Conservation (phyloP, 2,888 invertebrate species). For the Sericinus montela region DNA sequence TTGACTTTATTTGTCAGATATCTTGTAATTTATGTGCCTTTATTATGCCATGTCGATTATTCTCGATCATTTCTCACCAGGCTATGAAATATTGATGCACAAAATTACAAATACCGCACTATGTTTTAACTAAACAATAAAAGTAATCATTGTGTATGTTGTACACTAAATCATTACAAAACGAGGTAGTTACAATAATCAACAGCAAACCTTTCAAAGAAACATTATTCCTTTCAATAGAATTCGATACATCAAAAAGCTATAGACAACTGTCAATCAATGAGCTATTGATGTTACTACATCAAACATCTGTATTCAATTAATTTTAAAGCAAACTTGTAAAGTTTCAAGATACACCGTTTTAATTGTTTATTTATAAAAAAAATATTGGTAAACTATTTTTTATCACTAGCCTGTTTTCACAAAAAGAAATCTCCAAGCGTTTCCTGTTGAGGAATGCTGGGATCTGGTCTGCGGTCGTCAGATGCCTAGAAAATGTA, state of each 20-base stretch:
- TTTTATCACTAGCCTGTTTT: no score
- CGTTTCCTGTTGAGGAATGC: no score
- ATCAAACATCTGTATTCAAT: neutral
- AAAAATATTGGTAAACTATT: no score
- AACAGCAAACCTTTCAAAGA: neutral
- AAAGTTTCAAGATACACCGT: neutral
- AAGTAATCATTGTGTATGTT: no score
- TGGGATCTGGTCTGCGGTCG: no score
- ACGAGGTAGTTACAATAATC: constrained; percentile 8
- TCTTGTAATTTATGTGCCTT: constrained; percentile 15
- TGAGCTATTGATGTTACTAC: constrained; percentile 7
- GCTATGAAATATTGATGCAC: neutral
- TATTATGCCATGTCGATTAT: constrained; percentile 5
- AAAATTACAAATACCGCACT: no score
- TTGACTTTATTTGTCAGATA: constrained; percentile 12
- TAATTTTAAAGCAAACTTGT: neutral
- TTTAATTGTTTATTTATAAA: no score
- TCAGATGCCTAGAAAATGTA: no score
- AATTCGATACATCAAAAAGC: neutral
- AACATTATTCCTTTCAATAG: neutral
- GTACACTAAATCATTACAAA: neutral
- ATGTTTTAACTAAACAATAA: no score
- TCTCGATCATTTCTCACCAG: constrained; percentile 6
- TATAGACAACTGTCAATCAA: constrained; percentile 7
- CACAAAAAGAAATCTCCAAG: no score